Evolutionary conservation across 37 sponge, comb jelly and placozoan species (phyloP).

Genomic region (Oscarella lobularis): DNA sequence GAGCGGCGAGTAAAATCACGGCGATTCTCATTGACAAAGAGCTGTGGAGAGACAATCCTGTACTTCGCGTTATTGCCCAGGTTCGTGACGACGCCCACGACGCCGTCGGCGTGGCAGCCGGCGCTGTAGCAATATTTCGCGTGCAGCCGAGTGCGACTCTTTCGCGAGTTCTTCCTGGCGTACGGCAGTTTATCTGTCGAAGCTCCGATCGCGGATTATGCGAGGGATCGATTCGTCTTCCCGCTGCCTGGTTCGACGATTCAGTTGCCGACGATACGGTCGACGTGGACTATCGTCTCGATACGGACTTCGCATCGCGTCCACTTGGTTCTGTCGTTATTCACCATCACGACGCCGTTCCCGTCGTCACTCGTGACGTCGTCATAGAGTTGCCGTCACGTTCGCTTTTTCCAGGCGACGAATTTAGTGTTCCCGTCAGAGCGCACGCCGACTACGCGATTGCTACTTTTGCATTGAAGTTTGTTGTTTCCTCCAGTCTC

Average conservation of each 20-base stretch:
- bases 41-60: neutral
- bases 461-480: slow-evolving; percentile 37
- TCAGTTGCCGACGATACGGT: neutral
- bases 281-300: slow-evolving; percentile 7
- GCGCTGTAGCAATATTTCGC: neutral
- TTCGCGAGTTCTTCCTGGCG: neutral
- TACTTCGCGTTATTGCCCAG: neutral
- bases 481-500: slow-evolving; percentile 18
- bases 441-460: slow-evolving; percentile 42
- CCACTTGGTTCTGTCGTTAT: slow-evolving; percentile 22
- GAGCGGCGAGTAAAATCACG: neutral
- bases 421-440: slow-evolving; percentile 20
- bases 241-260: slow-evolving; percentile 5
- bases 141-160: neutral
- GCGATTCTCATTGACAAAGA: slow-evolving; percentile 1
- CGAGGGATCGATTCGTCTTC: neutral
- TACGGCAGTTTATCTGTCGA: neutral
- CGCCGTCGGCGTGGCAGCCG: neutral
- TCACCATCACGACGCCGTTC: slow-evolving; percentile 5
- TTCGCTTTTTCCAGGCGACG: slow-evolving; percentile 17
- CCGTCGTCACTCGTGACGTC: slow-evolving; percentile 14
- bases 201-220: neutral
- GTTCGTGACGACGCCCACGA: neutral
- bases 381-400: slow-evolving; percentile 31
- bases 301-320: slow-evolving; percentile 2